Base-by-base conservation (phyloP, 2,888 invertebrate species). In the Deilephila porcellus region DNA sequence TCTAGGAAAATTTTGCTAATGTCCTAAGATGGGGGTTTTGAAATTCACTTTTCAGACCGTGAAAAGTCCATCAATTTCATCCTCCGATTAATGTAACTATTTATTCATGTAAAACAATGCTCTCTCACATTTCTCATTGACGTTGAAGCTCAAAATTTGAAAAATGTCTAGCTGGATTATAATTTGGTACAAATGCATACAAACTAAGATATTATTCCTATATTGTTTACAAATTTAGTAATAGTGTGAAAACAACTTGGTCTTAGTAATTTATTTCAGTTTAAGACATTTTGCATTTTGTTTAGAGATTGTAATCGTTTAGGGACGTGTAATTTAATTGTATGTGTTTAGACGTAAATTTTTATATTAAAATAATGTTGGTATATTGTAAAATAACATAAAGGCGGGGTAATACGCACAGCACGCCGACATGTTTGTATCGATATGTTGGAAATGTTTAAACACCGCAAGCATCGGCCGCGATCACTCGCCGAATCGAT, bases 171-270 rank as follows among this genome's bases (percentile, higher is more conserved):
- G 83, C 86, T 85, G 80, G 86, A 88, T 85, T 85, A 90, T 86
- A 82, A 88, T 92, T 93, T 93, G 93, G 94, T 94, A 94, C 94
- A 94, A 94, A 94, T 85, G 91, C 88, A 91, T 91, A 93, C 93
- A 93, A 93, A 92, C 88, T 92, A 91, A 93, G 91, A 90, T 92
- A 92, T 90, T 91, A 92, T 91, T 89, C 86, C 85, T 91, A 89
- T 85, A 84, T 89, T 88, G 87, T 91, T 89, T 88, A 93, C 90
- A 92, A 92, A 91, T 85, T 86, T 90, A 91, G 88, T 73, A 60
- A 59, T 72, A 63, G 70, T 60, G 53, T 62, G 56, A 56, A 71
- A 52, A 73, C 17, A 52, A 70, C 52, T 73, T 59, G 32, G 73
- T 62, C 63, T 73, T 73, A 91, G 85, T 92, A 90, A 93, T 92